Percentiles rank a stretch among this genome's conserved stretches.
Conservation (phyloP, 2,888 invertebrate genomes). For the Dolichopus griseipennis region DNA sequence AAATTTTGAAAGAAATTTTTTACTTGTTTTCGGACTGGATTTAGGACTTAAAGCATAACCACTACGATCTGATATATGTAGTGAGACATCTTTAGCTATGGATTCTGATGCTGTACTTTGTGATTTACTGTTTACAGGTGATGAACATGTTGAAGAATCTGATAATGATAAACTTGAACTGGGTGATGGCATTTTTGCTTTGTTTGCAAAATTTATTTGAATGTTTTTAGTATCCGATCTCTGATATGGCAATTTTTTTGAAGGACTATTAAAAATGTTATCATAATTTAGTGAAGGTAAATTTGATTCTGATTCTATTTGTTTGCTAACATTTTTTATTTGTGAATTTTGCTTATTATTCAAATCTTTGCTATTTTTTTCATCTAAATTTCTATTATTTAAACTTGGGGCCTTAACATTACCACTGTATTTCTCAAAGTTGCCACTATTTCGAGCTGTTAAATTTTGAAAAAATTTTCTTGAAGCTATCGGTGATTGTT, state of each 20-base stretch:
- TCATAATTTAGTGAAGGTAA: too few species aligned
- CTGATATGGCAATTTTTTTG: not conserved
- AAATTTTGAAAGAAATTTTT: not conserved
- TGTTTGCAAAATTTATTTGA: conserved; percentile 19
- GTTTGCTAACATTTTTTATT: not conserved
- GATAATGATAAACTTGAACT: conserved; percentile 37
- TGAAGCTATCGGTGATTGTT: too few species aligned
- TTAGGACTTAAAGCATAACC: not conserved
- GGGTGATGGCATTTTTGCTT: conserved; percentile 33
- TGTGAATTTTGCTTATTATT: not conserved
- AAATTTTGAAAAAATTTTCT: too few species aligned
- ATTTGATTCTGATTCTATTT: too few species aligned
- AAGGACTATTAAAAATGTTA: too few species aligned
- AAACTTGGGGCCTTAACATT: too few species aligned
- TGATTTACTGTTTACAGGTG: conserved; percentile 26
- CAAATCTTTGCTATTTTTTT: too few species aligned
- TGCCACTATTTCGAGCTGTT: too few species aligned
- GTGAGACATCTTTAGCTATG: not conserved
- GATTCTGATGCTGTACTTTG: conserved; percentile 3
- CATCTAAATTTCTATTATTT: too few species aligned
- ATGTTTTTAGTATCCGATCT: not conserved
- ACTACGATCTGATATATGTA: not conserved
- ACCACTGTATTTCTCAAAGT: too few species aligned
- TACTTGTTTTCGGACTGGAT: not conserved
- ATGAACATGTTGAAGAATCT: conserved; percentile 37